Percentiles rank a stretch among this genome's conserved stretches.
Evolutionary conservation across 2,113 vertebrate species (phyloP).

Genomic region (Larimichthys crocea): DNA sequence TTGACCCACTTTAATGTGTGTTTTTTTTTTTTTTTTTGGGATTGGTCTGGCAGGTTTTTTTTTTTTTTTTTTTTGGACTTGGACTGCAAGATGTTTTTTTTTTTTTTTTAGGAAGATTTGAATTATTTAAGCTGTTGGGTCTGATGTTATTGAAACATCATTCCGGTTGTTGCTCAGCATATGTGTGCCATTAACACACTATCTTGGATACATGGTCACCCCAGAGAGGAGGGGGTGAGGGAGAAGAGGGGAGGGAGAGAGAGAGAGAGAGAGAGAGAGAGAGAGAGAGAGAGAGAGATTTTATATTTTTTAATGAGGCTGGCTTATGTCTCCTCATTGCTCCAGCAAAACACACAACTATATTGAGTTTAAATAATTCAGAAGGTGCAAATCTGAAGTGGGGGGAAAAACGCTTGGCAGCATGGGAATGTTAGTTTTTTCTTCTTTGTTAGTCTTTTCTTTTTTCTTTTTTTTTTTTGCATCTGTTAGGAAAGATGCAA

Average conservation of each 20-base stretch:
- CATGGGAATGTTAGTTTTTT: not conserved
- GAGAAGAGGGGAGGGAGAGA: not conserved
- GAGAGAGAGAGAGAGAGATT: not conserved
- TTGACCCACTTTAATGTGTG: slow-evolving; percentile 45
- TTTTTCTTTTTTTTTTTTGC: not conserved
- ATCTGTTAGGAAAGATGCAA: not conserved
- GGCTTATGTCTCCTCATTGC: not conserved
- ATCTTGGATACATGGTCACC: not conserved
- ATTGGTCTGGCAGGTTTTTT: too few species aligned
- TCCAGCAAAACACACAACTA: slow-evolving; percentile 11
- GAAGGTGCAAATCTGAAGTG: not conserved
- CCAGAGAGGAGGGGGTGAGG: slow-evolving; percentile 18
- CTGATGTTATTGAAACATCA: slow-evolving; percentile 25
- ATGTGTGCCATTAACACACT: slow-evolving; percentile 3
- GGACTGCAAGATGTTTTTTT: not conserved
- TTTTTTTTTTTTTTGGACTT: not conserved
- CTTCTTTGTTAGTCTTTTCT: not conserved
- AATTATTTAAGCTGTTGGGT: slow-evolving; percentile 34
- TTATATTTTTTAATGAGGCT: slow-evolving; percentile 1
- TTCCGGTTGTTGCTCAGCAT: slow-evolving; percentile 25
- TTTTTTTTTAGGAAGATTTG: slow-evolving; percentile 5
- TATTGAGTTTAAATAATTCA: slow-evolving; percentile 12
- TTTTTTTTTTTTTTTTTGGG: not conserved
- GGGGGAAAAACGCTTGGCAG: not conserved
- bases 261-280: not conserved